Percentiles rank a stretch among this genome's conserved stretches.
Evolutionary conservation across 2,888 invertebrate genomes (phyloP).

Genomic region (Xestoiulus laeticollis): DNA sequence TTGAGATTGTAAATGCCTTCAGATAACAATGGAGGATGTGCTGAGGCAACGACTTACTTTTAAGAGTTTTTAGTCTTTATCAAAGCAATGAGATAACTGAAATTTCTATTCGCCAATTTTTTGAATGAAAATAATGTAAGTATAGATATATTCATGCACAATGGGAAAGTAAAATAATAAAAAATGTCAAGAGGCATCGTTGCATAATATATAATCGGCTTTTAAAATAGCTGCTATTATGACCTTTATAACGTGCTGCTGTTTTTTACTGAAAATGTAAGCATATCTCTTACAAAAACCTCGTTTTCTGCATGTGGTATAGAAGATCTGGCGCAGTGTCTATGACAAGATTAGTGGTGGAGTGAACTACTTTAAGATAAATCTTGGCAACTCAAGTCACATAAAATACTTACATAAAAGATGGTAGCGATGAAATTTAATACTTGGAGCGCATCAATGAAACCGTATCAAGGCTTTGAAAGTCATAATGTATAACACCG

Average conservation of each 20-base stretch:
- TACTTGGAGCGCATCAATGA: not conserved
- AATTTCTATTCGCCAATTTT: not conserved
- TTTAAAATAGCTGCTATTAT: not conserved
- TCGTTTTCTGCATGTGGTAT: not conserved
- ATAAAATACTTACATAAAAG: not conserved
- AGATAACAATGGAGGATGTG: not conserved
- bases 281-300: not conserved
- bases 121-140: not conserved
- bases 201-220: not conserved
- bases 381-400: not conserved
- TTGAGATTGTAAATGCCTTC: not conserved
- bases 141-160: not conserved
- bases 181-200: not conserved
- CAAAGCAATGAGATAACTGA: not conserved
- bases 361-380: constrained; percentile 12
- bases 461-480: not conserved
- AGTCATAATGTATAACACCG: not conserved
- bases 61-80: not conserved
- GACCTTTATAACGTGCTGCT: not conserved
- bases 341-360: constrained; percentile 21
- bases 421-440: not conserved
- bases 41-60: not conserved
- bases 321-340: not conserved
- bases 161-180: not conserved
- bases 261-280: not conserved